A percentile compares a stretch with the other conserved stretches of the same genome.
Conservation (phyloP, 2,797 vertebrate species). For the Mus spretus region DNA sequence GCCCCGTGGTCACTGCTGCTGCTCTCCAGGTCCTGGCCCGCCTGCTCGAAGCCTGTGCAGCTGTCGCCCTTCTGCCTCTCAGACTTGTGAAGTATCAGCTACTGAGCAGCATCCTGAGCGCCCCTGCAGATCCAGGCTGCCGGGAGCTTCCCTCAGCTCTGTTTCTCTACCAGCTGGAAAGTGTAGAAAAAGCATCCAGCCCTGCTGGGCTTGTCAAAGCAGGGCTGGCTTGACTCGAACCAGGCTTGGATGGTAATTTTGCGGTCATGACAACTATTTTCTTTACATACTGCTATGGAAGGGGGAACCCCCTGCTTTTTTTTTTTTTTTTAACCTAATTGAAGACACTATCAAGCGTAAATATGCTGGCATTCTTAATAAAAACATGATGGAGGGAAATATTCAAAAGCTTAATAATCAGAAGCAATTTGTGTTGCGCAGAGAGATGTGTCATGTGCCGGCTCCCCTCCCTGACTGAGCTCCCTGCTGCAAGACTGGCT, state of each 20-base stretch:
- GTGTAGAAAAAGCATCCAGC: slow-evolving; percentile 87
- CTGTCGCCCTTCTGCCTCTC: slow-evolving; percentile 28
- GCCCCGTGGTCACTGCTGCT: neutral
- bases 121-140: slow-evolving; percentile 76
- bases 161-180: slow-evolving; percentile 89
- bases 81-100: slow-evolving; percentile 58
- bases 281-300: slow-evolving; percentile 88
- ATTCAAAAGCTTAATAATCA: slow-evolving; percentile 89
- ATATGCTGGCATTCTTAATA: slow-evolving; percentile 89
- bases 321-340: slow-evolving; percentile 88
- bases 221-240: slow-evolving; percentile 88
- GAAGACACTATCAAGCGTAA: slow-evolving; percentile 91
- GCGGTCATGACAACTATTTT: slow-evolving; percentile 90
- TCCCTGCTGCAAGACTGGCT: slow-evolving; percentile 84
- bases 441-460: slow-evolving; percentile 84
- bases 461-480: slow-evolving; percentile 68
- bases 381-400: slow-evolving; percentile 88
- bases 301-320: slow-evolving; percentile 80
- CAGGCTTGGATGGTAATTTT: slow-evolving; percentile 90
- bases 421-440: slow-evolving; percentile 89
- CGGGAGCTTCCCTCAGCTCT: slow-evolving; percentile 80
- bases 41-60: slow-evolving; percentile 25
- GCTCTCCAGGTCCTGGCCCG: neutral
- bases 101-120: neutral
- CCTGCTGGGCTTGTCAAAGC: slow-evolving; percentile 89